Base-by-base conservation (phyloP, 2,113 vertebrate genomes). In the Melospiza melodia region DNA sequence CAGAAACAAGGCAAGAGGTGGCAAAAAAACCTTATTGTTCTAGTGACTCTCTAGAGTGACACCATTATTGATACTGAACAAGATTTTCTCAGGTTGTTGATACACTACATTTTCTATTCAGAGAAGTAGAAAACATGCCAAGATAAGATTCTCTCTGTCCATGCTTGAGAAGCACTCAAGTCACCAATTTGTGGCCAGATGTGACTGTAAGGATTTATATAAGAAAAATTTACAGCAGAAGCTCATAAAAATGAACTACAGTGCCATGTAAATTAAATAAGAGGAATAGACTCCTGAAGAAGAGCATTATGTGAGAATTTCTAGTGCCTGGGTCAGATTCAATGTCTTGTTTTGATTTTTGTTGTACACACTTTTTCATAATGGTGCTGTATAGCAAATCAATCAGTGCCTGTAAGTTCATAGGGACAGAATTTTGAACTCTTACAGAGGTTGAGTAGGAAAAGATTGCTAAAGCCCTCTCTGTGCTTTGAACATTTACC, bases 401-500 rank as follows among this genome's bases (percentile, higher is more conserved):
- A 87, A 79, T 44, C 74, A 44, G 35, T 49, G 20, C 37, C 22
- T 65, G 18, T 16, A 76, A 69, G n/a, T 65, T 93, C 51, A 86
- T 20, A 73, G 37, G 8, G 12, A 85, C 25, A 46, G 11, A 54
- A 13, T 80, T 76, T 73, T 72, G 75, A 93, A 77, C 27, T 8
- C 43, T 52, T 54, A 63, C 2, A 12, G 22, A 87, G 5, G 4
- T 44, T 2, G 12, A 93, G 31, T 41, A 89, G 37, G 23, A 75
- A 71, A 92, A 81, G 31, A 39, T 52, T 87, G 39, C 43, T 89
- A 84, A 89, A 72, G 1, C 2, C 6, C 17, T 81, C 44, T 81
- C 2, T 3, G 46, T 37, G 15, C 69, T 93, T 89, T 94, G 80
- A 96, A 96, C 39, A 49, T 69, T 91, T 95, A 89, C 69, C 84